Evolutionary conservation across 2,888 invertebrate species (phyloP).

Genomic region (Drosophila fulvimacula): DNA sequence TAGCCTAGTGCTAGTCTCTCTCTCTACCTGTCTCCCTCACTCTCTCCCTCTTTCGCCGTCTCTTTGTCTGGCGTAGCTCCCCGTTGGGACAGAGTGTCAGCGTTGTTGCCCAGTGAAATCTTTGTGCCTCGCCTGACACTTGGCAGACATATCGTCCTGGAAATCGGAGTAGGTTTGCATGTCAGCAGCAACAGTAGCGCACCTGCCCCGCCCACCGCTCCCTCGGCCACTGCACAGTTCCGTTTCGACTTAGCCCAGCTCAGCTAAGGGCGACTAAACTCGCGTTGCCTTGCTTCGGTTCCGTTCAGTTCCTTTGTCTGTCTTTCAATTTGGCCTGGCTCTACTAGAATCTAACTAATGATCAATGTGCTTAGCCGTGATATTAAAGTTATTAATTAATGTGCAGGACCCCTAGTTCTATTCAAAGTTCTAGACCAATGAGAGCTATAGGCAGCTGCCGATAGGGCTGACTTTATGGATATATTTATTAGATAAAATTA

Average conservation of each 20-base stretch:
- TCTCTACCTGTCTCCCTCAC: neutral
- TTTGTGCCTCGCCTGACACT: conserved; percentile 54
- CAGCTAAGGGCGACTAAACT: conserved; percentile 1
- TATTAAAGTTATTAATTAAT: too few species aligned
- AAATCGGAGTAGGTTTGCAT: conserved; percentile 77
- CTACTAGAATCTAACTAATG: too few species aligned
- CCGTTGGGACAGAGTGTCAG: conserved; percentile 52
- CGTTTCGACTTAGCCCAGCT: neutral
- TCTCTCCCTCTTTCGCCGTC: neutral
- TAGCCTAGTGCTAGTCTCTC: neutral
- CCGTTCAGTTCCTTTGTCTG: too few species aligned
- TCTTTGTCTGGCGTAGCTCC: conserved; percentile 3
- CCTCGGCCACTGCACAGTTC: neutral
- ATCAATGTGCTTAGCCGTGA: too few species aligned
- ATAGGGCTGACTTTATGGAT: too few species aligned
- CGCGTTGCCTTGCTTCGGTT: conserved; percentile 5
- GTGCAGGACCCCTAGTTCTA: too few species aligned
- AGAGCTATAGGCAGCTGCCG: too few species aligned
- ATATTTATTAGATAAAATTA: too few species aligned
- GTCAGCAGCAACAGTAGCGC: conserved; percentile 52
- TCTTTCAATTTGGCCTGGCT: conserved; percentile 8
- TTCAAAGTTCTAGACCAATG: too few species aligned
- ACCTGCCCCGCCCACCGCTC: neutral
- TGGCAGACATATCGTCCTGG: conserved; percentile 55
- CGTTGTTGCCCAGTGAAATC: conserved; percentile 58